Conservation (phyloP, 2,888 invertebrate species). For the Drosophila mulleri region DNA sequence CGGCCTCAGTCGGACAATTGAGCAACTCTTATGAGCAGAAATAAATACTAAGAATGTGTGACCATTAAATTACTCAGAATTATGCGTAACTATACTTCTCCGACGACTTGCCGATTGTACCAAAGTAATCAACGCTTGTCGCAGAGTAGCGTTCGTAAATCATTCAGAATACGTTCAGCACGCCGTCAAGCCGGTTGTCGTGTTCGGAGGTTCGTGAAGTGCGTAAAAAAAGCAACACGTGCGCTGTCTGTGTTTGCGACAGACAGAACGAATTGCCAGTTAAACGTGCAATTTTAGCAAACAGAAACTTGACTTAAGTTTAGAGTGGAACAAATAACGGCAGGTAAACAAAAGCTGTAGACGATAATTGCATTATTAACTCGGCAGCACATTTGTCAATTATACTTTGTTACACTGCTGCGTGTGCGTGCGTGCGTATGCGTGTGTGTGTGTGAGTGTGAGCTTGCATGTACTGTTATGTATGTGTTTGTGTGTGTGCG, state of each 20-base stretch:
- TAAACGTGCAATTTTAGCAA: neutral
- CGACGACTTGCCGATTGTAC: neutral
- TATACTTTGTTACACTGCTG: neutral
- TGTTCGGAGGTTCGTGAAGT: constrained; percentile 3
- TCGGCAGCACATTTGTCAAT: neutral
- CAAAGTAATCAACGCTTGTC: neutral
- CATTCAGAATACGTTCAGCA: neutral
- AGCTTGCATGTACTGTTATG: neutral
- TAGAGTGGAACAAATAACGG: neutral
- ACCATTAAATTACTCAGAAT: no score
- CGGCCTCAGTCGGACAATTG: no score
- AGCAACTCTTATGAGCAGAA: no score
- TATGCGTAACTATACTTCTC: no score
- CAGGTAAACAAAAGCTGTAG: neutral
- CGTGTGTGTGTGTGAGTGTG: neutral
- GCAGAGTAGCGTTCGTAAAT: neutral
- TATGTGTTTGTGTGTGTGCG: neutral
- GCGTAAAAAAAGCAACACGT: constrained; percentile 70
- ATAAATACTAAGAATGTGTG: no score
- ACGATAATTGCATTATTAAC: neutral
- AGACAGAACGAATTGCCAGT: constrained; percentile 12
- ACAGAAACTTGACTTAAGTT: neutral
- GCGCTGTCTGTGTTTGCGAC: constrained; percentile 30
- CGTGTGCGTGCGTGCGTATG: no score
- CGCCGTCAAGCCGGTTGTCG: neutral